Evolutionary conservation across 2,797 vertebrate species (phyloP).

Genomic region (Galago senegalensis): DNA sequence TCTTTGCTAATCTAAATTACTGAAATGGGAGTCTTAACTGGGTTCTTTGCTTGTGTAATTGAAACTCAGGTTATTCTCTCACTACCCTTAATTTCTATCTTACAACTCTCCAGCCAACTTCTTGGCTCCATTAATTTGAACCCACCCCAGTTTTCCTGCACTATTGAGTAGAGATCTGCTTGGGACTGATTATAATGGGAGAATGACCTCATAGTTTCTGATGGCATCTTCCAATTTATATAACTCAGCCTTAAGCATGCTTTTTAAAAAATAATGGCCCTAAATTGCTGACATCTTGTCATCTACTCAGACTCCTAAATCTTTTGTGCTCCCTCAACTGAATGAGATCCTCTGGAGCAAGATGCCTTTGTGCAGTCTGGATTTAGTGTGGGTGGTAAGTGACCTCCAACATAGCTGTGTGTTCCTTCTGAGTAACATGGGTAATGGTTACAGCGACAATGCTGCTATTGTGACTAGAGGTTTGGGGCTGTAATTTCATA

Average conservation of each 20-base stretch:
- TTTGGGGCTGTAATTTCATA: conserved; percentile 77
- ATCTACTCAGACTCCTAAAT: conserved; percentile 29
- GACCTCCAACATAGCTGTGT: conserved; percentile 43
- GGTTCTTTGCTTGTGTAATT: not conserved
- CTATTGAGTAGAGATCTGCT: not conserved
- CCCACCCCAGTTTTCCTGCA: not conserved
- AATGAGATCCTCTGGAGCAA: conserved; percentile 13
- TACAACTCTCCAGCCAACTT: not conserved
- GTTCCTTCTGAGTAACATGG: not conserved
- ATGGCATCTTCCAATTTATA: conserved; percentile 30
- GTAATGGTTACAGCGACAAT: conserved; percentile 36
- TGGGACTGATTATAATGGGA: not conserved
- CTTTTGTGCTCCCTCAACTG: not conserved
- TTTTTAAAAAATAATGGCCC: conserved; percentile 56
- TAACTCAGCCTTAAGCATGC: conserved; percentile 2
- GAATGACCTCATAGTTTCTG: conserved; percentile 51
- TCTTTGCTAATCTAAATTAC: not conserved
- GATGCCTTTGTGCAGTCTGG: conserved; percentile 21
- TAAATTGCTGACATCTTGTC: conserved; percentile 60
- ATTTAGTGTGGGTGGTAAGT: not conserved
- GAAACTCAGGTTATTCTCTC: not conserved
- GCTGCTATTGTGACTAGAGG: conserved; percentile 68
- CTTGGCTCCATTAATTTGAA: not conserved
- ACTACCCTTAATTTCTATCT: not conserved
- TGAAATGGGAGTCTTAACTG: not conserved